phyloP scores from a whole-genome alignment of 2,797 vertebrate species.

The Dallia pectoralis region DNA sequence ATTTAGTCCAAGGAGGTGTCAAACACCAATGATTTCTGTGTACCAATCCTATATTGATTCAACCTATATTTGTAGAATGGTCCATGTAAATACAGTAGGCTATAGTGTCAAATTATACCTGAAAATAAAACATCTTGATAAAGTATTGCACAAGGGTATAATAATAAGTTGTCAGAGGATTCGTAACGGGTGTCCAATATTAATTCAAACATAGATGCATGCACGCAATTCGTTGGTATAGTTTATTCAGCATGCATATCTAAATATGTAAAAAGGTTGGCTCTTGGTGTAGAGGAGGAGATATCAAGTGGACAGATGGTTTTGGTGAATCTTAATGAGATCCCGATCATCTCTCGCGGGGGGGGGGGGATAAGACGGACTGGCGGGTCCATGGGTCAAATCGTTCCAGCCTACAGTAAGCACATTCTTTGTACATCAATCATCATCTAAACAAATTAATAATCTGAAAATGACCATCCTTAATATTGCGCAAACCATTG shows the following conservation, averaged over 20 bases:
- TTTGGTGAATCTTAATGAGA: constrained; percentile 66
- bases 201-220: background rate
- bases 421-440: constrained; percentile 20
- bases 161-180: background rate
- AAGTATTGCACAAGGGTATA: background rate
- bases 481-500: background rate
- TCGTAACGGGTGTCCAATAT: background rate
- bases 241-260: background rate
- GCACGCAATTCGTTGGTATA: background rate
- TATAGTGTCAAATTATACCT: background rate
- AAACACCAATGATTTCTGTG: background rate
- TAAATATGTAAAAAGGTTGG: constrained; percentile 9
- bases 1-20: background rate
- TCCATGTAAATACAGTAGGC: background rate
- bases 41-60: background rate
- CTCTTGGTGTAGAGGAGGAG: constrained; percentile 27
- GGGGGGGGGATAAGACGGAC: constrained; percentile 29
- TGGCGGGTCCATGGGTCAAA: constrained; percentile 19
- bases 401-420: constrained; percentile 24
- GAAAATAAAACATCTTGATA: background rate
- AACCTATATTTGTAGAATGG: background rate
- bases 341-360: constrained; percentile 60
- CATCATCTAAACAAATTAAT: background rate
- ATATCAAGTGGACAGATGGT: constrained; percentile 63
- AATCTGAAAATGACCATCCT: background rate